Evolutionary conservation across 2,113 vertebrate species (phyloP).

Genomic region (Tyrannus savana): DNA sequence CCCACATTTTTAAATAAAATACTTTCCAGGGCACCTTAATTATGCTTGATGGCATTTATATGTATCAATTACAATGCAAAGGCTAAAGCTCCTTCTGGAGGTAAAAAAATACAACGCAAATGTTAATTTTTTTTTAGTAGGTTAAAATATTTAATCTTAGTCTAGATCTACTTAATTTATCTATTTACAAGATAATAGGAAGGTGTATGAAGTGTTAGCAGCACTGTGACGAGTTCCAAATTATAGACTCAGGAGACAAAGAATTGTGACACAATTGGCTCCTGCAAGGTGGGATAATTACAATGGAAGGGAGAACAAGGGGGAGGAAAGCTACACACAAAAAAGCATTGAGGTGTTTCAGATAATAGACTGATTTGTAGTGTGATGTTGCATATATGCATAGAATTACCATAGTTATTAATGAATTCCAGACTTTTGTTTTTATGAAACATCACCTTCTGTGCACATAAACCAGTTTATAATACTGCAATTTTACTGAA

Average conservation of each 20-base stretch:
- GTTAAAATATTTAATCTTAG: slow-evolving; percentile 23
- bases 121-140: not conserved
- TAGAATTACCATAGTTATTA: slow-evolving; percentile 6
- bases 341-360: not conserved
- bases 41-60: not conserved
- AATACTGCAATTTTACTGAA: not conserved
- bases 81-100: not conserved
- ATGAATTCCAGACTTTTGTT: not conserved
- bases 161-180: not conserved
- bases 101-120: not conserved
- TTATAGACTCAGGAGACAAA: not conserved
- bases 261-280: slow-evolving; percentile 10
- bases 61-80: not conserved
- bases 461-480: not conserved
- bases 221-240: not conserved
- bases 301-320: not conserved
- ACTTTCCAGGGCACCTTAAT: not conserved
- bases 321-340: not conserved
- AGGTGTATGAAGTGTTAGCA: not conserved
- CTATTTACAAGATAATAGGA: slow-evolving; percentile 28
- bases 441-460: not conserved
- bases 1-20: accelerated
- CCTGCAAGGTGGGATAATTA: slow-evolving; percentile 27
- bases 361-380: not conserved
- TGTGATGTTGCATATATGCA: not conserved